A percentile compares a stretch with the other conserved stretches of the same genome.
These are phyloP conservation scores for Tauraco hartlaubi DNA, from an alignment of 2,797 vertebrate species.

Conservation along the genomic window DNA sequence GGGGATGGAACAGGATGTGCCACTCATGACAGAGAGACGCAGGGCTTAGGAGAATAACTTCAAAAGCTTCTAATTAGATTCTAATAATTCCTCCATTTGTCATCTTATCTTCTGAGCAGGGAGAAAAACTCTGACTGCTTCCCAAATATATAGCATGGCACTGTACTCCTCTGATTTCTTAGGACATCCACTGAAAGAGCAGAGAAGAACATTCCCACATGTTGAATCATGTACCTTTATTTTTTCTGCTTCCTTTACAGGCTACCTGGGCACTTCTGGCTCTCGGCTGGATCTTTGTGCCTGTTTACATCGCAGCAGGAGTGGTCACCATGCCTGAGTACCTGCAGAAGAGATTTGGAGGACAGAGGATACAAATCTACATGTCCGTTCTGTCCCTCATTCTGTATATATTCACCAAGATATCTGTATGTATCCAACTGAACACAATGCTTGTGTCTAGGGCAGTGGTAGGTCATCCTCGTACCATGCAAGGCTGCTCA, in stretches of 20 bases:
- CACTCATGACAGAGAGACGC: not conserved
- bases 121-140: not conserved
- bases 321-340: conserved; percentile 97
- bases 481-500: not conserved
- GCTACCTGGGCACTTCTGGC: conserved; percentile 91
- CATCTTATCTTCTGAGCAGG: not conserved
- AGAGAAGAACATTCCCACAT: not conserved
- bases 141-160: not conserved
- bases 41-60: not conserved
- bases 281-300: conserved; percentile 95
- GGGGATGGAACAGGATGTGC: not conserved
- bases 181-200: not conserved
- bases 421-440: conserved; percentile 87
- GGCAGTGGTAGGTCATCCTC: not conserved
- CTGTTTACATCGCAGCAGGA: conserved; percentile 91
- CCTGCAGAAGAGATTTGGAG: conserved; percentile 93
- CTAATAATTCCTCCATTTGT: not conserved
- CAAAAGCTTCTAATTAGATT: not conserved
- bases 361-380: conserved; percentile 92
- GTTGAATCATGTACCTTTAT: not conserved
- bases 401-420: conserved; percentile 95
- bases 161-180: not conserved
- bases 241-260: conserved; percentile 70
- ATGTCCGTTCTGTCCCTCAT: conserved; percentile 93
- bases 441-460: not conserved